These are phyloP conservation scores for Carollia perspicillata DNA, from an alignment of 2,113 vertebrate genomes.

Conservation along the genomic window DNA sequence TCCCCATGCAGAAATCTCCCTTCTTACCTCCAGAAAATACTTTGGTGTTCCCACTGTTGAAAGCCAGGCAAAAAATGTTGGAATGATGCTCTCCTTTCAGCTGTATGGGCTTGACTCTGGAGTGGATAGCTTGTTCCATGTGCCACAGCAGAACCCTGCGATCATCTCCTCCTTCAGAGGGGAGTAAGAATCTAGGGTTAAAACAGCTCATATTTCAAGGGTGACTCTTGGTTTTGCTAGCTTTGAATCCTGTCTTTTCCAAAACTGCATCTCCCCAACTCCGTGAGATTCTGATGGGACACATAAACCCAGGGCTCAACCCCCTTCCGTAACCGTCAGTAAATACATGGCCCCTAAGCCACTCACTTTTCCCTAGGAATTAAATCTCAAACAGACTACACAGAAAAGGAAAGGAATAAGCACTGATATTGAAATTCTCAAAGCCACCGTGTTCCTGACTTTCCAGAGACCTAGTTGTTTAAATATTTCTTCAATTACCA, in stretches of 20 bases:
- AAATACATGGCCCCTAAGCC: neutral
- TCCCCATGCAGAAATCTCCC: neutral
- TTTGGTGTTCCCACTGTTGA: constrained; percentile 95
- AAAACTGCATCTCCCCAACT: neutral
- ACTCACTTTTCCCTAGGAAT: neutral
- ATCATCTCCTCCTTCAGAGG: constrained; percentile 92
- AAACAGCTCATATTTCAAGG: neutral
- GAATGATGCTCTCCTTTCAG: constrained; percentile 98
- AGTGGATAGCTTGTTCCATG: constrained; percentile 95
- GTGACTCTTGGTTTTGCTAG: constrained; percentile 4
- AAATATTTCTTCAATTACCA: constrained; percentile 33
- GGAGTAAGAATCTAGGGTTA: constrained; percentile 60
- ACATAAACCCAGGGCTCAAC: neutral
- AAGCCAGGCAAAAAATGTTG: constrained; percentile 98
- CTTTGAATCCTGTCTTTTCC: neutral
- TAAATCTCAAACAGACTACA: constrained; percentile 5
- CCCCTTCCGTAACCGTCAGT: neutral
- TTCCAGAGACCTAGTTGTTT: neutral
- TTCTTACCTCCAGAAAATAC: constrained; percentile 96
- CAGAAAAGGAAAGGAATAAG: neutral
- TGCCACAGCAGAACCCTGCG: constrained; percentile 96
- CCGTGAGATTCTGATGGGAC: neutral
- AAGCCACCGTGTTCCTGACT: neutral
- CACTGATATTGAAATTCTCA: neutral
- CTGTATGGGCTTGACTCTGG: constrained; percentile 92